Conservation (phyloP, 2,113 vertebrate species). For the Poecilia latipinna region DNA sequence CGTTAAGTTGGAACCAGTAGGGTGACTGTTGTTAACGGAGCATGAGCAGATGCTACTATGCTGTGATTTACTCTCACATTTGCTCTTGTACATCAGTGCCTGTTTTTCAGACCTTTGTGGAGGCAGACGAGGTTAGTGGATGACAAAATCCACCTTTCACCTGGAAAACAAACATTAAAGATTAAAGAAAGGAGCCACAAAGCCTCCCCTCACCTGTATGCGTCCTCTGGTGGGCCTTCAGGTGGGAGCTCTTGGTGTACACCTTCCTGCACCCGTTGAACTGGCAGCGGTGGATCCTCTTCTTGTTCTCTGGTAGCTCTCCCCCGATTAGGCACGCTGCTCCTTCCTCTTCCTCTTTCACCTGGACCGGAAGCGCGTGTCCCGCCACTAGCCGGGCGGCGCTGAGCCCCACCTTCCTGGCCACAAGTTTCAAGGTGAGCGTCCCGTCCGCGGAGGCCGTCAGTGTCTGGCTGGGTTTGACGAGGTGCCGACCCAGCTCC, state of each 20-base stretch:
- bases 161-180: too few relatives aligned
- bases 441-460: conserved; percentile 89
- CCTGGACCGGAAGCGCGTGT: conserved; percentile 74
- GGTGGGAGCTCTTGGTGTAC: conserved; percentile 99
- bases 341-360: conserved; percentile 88
- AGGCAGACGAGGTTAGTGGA: too few relatives aligned
- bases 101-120: too few relatives aligned
- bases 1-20: too few relatives aligned
- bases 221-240: conserved; percentile 99
- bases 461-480: conserved; percentile 91
- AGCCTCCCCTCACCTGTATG: conserved; percentile 88
- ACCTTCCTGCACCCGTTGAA: conserved; percentile 99
- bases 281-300: conserved; percentile 97
- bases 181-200: too few relatives aligned
- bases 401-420: conserved; percentile 91
- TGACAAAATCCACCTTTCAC: too few relatives aligned
- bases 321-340: conserved; percentile 73
- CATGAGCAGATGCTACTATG: too few relatives aligned
- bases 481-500: conserved; percentile 93
- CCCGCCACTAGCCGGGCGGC: conserved; percentile 87
- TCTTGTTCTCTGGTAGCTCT: conserved; percentile 94
- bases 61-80: too few relatives aligned
- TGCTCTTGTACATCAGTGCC: too few relatives aligned
- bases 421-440: conserved; percentile 92
- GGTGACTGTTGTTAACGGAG: too few relatives aligned